Evolutionary conservation across 2,888 invertebrate species (phyloP).

Genomic region (Megaustenia siamemsis): DNA sequence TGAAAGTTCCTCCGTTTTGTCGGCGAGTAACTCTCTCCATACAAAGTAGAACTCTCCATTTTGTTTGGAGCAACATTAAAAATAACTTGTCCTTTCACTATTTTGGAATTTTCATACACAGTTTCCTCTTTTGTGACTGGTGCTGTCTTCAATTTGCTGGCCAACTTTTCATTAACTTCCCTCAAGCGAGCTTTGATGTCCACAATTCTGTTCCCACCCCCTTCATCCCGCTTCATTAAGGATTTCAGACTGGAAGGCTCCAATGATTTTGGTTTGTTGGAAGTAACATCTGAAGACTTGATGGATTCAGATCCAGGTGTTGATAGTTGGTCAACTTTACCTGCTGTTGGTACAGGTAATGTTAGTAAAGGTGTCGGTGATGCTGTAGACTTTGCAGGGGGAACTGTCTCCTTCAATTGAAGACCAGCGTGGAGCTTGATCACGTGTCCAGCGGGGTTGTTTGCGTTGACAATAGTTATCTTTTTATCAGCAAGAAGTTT

Average conservation of each 20-base stretch:
- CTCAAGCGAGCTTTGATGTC: slow-evolving; percentile 50
- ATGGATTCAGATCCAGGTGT: background rate
- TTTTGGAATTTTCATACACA: slow-evolving; percentile 43
- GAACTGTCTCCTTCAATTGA: slow-evolving; percentile 46
- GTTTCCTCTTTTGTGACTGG: slow-evolving; percentile 28
- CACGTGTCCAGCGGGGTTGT: slow-evolving; percentile 50
- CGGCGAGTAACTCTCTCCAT: background rate
- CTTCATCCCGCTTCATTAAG: background rate
- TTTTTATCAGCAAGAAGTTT: slow-evolving; percentile 58
- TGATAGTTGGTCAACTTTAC: background rate
- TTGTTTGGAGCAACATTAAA: slow-evolving; percentile 51
- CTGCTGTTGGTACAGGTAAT: background rate
- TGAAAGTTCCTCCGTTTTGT: background rate
- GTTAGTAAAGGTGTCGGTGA: background rate
- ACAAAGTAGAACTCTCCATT: slow-evolving; percentile 5
- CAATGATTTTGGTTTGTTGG: background rate
- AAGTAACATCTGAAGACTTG: background rate
- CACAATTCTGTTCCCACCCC: background rate
- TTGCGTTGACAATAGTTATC: slow-evolving; percentile 50
- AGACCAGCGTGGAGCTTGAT: slow-evolving; percentile 56
- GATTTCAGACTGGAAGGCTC: background rate
- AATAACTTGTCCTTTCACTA: slow-evolving; percentile 45
- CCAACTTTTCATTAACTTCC: slow-evolving; percentile 44
- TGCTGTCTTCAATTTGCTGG: slow-evolving; percentile 24
- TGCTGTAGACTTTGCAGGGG: background rate